Conservation (phyloP, 2,797 vertebrate species). For the Poecile montanus region DNA sequence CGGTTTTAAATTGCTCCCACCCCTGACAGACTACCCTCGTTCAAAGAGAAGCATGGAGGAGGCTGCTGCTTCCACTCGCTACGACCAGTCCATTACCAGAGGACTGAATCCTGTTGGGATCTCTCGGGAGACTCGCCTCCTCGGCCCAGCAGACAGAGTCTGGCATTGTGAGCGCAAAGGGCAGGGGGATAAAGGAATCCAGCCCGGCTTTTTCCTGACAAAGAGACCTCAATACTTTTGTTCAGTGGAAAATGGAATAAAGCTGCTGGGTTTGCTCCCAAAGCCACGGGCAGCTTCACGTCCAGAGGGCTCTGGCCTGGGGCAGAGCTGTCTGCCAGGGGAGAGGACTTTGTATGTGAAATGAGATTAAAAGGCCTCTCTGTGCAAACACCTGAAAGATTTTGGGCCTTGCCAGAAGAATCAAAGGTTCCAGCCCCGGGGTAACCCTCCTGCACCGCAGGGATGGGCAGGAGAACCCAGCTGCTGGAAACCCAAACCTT, state of each 20-base stretch:
- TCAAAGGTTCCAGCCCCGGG: background rate
- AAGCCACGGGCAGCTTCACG: background rate
- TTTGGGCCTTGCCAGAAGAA: background rate
- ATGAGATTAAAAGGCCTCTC: slow-evolving; percentile 15
- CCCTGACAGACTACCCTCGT: slow-evolving; percentile 83
- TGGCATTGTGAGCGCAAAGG: slow-evolving; percentile 42
- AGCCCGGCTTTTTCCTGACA: slow-evolving; percentile 12
- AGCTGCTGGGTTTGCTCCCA: slow-evolving; percentile 11
- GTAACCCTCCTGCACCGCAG: background rate
- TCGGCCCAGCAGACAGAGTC: slow-evolving; percentile 50
- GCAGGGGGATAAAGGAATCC: slow-evolving; percentile 46
- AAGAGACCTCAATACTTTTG: slow-evolving; percentile 62
- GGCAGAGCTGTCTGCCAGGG: background rate
- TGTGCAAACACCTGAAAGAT: background rate
- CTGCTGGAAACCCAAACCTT: background rate
- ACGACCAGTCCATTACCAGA: slow-evolving; percentile 64
- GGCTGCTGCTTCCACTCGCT: slow-evolving; percentile 52
- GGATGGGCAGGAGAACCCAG: background rate
- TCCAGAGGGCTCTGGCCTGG: background rate
- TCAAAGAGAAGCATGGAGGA: slow-evolving; percentile 76
- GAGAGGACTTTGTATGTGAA: background rate
- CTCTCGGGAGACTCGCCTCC: slow-evolving; percentile 29
- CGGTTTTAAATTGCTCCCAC: slow-evolving; percentile 90
- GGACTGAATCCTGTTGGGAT: slow-evolving; percentile 52
- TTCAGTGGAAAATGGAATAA: slow-evolving; percentile 10